phyloP scores from a whole-genome alignment of 1,140 invertebrate genomes.

The Heliothis subflexa region DNA sequence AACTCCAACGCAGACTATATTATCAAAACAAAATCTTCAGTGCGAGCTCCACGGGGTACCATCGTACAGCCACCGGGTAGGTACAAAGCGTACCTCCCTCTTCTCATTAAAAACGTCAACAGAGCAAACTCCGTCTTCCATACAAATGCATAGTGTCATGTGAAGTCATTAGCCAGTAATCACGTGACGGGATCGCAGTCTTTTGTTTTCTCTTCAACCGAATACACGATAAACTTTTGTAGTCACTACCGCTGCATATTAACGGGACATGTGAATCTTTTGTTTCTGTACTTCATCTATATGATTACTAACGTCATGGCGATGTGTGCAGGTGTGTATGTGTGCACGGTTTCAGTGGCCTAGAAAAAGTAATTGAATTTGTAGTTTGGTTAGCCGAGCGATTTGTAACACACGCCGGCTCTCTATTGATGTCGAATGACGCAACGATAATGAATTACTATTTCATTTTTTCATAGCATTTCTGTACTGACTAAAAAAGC shows the following conservation, averaged over 20 bases:
- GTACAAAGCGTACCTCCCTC: constrained; percentile 51
- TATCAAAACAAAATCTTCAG: constrained; percentile 35
- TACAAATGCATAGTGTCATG: constrained; percentile 54
- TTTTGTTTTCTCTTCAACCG: constrained; percentile 39
- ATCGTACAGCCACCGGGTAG: background rate
- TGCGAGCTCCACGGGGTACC: constrained; percentile 4
- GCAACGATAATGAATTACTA: constrained; percentile 24
- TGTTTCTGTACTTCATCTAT: constrained; percentile 9
- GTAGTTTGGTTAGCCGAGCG: background rate
- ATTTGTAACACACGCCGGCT: constrained; percentile 24
- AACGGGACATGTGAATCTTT: background rate
- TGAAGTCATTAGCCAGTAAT: constrained; percentile 62
- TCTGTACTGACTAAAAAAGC: background rate
- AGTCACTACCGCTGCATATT: constrained; percentile 4
- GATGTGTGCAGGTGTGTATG: background rate
- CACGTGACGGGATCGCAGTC: constrained; percentile 44
- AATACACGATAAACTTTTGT: constrained; percentile 43
- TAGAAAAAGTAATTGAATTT: constrained; percentile 16
- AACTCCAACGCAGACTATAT: constrained; percentile 9
- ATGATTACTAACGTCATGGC: background rate
- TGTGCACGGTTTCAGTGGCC: background rate
- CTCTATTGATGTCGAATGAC: constrained; percentile 17
- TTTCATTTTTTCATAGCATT: background rate
- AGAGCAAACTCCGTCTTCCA: constrained; percentile 49
- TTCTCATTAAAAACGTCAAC: constrained; percentile 65